Evolutionary conservation across 2,888 invertebrate species (phyloP).

Genomic region (Cataglyphis cursor): DNA sequence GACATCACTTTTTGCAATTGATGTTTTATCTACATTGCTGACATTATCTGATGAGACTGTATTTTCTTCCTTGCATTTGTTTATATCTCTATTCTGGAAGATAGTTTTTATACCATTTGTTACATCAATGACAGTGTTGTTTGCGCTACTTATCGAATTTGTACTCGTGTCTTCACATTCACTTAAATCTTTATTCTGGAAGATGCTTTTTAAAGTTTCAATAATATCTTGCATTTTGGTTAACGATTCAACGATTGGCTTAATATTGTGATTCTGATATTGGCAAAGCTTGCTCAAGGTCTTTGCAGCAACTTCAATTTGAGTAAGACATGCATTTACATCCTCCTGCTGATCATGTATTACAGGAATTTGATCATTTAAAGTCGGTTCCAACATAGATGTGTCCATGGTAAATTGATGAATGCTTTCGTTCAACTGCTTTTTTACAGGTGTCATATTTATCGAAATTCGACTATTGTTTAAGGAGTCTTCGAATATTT

Average conservation of each 20-base stretch:
- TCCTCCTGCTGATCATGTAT: constrained; percentile 76
- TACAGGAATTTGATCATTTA: constrained; percentile 52
- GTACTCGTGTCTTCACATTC: constrained; percentile 61
- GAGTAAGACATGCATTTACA: constrained; percentile 80
- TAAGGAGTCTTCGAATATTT: constrained; percentile 78
- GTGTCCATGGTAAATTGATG: constrained; percentile 84
- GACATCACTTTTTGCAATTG: constrained; percentile 17
- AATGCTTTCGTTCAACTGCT: constrained; percentile 84
- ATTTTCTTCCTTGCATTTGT: constrained; percentile 61
- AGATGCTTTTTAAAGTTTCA: constrained; percentile 72
- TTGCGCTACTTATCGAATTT: constrained; percentile 61
- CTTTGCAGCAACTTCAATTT: constrained; percentile 83
- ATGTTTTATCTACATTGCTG: constrained; percentile 44
- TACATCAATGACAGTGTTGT: constrained; percentile 77
- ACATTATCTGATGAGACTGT: constrained; percentile 59
- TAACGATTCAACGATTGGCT: constrained; percentile 77
- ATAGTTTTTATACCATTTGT: constrained; percentile 71
- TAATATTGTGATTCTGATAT: constrained; percentile 75
- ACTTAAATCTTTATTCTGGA: constrained; percentile 61
- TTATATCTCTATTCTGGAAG: constrained; percentile 58
- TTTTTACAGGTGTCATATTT: constrained; percentile 84
- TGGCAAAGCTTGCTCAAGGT: constrained; percentile 81
- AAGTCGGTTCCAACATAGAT: constrained; percentile 77
- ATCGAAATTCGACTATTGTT: constrained; percentile 82
- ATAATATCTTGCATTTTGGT: constrained; percentile 79